A percentile compares a stretch with the other conserved stretches of the same genome.
Conservation (phyloP, 2,888 invertebrate species). For the Ornithoptera priamus region DNA sequence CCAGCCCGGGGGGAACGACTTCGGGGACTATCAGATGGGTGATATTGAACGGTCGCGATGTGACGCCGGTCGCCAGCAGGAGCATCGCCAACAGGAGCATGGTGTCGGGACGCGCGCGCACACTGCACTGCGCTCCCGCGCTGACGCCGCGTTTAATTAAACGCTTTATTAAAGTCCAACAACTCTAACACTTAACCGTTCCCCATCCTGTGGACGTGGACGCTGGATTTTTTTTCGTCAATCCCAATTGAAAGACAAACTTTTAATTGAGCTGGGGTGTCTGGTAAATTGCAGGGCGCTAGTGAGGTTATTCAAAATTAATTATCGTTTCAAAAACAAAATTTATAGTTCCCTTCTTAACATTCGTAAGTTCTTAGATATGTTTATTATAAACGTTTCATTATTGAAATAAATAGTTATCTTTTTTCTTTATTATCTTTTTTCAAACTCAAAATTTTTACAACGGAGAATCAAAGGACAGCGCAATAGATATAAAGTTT, state of each 20-base stretch:
- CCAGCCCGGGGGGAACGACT: constrained; percentile 52
- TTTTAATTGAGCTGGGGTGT: constrained; percentile 62
- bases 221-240: constrained; percentile 50
- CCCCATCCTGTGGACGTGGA: constrained; percentile 53
- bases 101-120: constrained; percentile 60
- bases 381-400: too few relatives aligned
- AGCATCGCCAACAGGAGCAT: constrained; percentile 56
- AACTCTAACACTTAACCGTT: constrained; percentile 74
- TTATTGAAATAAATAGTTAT: too few relatives aligned
- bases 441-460: too few relatives aligned
- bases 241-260: constrained; percentile 66
- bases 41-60: constrained; percentile 58
- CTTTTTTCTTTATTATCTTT: too few relatives aligned
- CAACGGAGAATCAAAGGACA: too few relatives aligned
- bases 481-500: too few relatives aligned
- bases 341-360: too few relatives aligned
- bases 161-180: constrained; percentile 76
- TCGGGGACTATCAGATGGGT: constrained; percentile 61
- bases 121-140: constrained; percentile 61
- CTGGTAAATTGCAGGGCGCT: constrained; percentile 40
- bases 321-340: too few relatives aligned
- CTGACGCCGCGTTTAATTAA: constrained; percentile 71
- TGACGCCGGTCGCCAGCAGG: constrained; percentile 38
- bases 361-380: too few relatives aligned
- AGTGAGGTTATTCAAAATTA: too few relatives aligned